These are phyloP conservation scores for Leucoraja erinaceus DNA, from an alignment of 2,113 vertebrate species.

Conservation along the genomic window DNA sequence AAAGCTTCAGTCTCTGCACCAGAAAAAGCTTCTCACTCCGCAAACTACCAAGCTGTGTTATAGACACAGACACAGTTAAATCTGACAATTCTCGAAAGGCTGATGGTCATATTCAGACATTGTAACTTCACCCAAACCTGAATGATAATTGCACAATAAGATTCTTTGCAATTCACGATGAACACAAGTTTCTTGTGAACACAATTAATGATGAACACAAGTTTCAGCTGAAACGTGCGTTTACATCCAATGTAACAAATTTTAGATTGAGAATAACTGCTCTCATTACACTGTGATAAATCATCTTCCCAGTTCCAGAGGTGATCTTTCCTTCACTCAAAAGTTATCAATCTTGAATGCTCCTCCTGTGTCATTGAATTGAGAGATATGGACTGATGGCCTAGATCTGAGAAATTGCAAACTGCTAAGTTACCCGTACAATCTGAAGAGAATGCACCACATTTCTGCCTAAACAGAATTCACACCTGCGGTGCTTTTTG, in stretches of 20 bases:
- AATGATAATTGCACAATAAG: neutral
- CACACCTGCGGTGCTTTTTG: neutral
- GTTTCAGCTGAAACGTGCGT: too few relatives aligned
- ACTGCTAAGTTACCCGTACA: neutral
- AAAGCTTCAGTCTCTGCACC: neutral
- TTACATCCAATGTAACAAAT: neutral
- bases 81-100: neutral
- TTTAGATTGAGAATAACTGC: neutral
- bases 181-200: neutral
- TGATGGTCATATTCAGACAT: neutral
- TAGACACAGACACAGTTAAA: neutral
- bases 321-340: neutral
- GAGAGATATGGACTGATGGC: neutral
- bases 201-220: too few relatives aligned
- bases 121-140: neutral
- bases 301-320: neutral
- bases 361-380: neutral
- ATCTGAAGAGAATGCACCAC: neutral
- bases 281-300: neutral
- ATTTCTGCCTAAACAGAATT: neutral
- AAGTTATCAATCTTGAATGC: neutral
- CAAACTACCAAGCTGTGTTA: neutral
- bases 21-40: neutral
- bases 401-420: neutral
- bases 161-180: neutral